phyloP scores from a whole-genome alignment of 2,888 invertebrate genomes.

The Scelioninae gen. 1 region DNA sequence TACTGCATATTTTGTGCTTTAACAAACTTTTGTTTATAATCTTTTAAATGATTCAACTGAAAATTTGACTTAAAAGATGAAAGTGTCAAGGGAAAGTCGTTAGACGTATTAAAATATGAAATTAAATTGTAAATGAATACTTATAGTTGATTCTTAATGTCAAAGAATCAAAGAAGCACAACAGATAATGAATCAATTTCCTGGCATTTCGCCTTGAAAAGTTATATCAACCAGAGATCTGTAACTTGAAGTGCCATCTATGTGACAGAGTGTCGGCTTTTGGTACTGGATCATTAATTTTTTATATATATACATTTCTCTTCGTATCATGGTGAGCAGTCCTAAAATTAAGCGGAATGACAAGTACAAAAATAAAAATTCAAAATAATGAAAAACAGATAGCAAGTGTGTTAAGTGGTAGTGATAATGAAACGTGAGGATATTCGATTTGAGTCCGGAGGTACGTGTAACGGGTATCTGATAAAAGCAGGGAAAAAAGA shows the following conservation, averaged over 20 bases:
- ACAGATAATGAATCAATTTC: too few relatives aligned
- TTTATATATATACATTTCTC: slow-evolving; percentile 7
- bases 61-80: too few relatives aligned
- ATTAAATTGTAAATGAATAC: too few relatives aligned
- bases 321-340: slow-evolving; percentile 2
- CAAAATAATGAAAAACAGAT: slow-evolving; percentile 13
- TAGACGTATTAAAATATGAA: too few relatives aligned
- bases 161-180: too few relatives aligned
- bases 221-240: too few relatives aligned
- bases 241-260: background rate
- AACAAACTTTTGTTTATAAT: too few relatives aligned
- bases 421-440: slow-evolving; percentile 55
- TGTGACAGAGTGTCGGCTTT: background rate
- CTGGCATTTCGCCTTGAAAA: too few relatives aligned
- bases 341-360: slow-evolving; percentile 21
- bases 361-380: slow-evolving; percentile 17
- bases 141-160: too few relatives aligned
- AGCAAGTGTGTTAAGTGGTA: slow-evolving; percentile 51
- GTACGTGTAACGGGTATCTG: slow-evolving; percentile 80
- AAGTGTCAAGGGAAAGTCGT: too few relatives aligned
- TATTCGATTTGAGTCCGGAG: slow-evolving; percentile 42
- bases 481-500: slow-evolving; percentile 71
- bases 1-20: too few relatives aligned
- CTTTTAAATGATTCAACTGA: too few relatives aligned
- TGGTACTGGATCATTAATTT: background rate